Conservation (phyloP, 2,113 vertebrate genomes). For the Procavia capensis region DNA sequence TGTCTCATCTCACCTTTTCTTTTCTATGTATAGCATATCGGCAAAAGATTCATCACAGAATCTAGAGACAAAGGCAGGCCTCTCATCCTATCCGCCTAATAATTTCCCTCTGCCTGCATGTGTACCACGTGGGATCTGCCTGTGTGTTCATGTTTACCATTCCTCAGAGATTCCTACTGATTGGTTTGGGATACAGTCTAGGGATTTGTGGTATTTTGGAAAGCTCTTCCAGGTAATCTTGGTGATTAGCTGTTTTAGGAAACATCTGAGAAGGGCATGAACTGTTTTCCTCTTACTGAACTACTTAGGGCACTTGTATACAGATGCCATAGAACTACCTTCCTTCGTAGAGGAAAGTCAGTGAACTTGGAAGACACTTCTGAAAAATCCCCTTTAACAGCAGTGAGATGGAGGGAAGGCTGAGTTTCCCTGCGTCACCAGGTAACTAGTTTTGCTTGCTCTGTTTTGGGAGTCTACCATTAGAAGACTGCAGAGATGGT, state of each 20-base stretch:
- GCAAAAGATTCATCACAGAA: constrained; percentile 9
- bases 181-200: background rate
- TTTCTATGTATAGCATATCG: background rate
- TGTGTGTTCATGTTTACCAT: background rate
- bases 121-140: background rate
- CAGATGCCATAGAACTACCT: background rate
- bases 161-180: background rate
- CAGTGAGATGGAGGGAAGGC: too few species aligned
- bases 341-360: background rate
- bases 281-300: background rate
- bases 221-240: background rate
- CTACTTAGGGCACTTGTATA: background rate
- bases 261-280: background rate
- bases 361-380: background rate
- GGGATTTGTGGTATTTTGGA: background rate
- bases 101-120: background rate
- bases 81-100: background rate
- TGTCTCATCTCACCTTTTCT: background rate
- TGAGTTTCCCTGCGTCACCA: background rate
- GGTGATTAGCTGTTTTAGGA: background rate
- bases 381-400: background rate
- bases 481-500: background rate
- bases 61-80: background rate
- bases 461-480: background rate
- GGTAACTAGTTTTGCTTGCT: background rate